Base-by-base conservation (phyloP, 2,113 vertebrate species). In the Cebus imitator region DNA sequence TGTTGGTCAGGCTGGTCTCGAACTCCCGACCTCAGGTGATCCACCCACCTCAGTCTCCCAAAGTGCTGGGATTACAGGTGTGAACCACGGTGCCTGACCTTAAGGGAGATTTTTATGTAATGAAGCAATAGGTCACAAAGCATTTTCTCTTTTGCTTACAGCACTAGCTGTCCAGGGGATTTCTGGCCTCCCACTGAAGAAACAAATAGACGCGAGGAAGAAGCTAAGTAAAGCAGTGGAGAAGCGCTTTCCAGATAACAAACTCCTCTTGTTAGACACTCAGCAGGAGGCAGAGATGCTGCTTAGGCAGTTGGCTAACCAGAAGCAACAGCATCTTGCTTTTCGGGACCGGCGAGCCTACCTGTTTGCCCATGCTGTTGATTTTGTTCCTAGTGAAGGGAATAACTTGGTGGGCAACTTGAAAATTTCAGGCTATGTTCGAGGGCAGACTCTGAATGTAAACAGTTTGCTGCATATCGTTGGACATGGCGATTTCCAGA, bases 401-500 rank as follows among this genome's bases (percentile, higher is more conserved):
- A 98, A 98, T 0, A 91, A 98, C 30, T 97, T 99, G 18, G 35
- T 98, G 40, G 99, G 99, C 30, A 99, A 99, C 35, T 98, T 99
- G 94, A 99, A 99, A 90, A 99, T 99, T 84, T 99, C 99, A 0
- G 99, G 99, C 73, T 99, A 99, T 45, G 98, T 99, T 82, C 99
- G 99, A 30, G 99, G 99, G 2, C 98, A 98, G 58, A 97, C 98
- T 78, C 98, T 99, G 6, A 92, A 91, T 0, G 99, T 99, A 23
- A 99, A 99, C 98, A 99, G 99, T 87, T 98, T 99, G 96, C 98
- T 99, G 92, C 99, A 99, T 95, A 99, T 99, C 4, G 98, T 98
- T 95, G 99, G 99, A 58, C 99, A 99, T 0, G 99, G 99, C 64
- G 99, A 99, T 98, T 99, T 99, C 98, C 99, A 99, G 98, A 98